phyloP scores from a whole-genome alignment of 2,888 invertebrate species.

The Lamellibrachia satsuma region DNA sequence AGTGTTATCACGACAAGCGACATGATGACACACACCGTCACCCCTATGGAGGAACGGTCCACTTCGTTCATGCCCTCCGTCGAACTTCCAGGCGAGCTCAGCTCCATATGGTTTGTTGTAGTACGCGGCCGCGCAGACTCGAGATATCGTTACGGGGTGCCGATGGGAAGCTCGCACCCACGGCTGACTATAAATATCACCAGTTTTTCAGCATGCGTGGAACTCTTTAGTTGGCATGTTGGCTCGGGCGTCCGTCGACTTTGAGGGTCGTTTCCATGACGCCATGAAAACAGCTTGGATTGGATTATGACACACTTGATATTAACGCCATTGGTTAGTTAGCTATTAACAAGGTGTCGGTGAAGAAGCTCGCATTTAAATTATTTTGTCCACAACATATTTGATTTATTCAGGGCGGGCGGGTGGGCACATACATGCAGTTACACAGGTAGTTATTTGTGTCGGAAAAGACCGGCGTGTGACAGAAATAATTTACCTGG shows the following conservation, averaged over 20 bases:
- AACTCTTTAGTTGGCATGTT: neutral
- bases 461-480: neutral
- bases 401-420: too few species aligned
- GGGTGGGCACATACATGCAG: too few species aligned
- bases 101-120: conserved; percentile 17
- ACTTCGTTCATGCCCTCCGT: neutral
- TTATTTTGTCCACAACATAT: too few species aligned
- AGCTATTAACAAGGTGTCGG: too few species aligned
- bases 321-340: too few species aligned
- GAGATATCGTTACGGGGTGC: neutral
- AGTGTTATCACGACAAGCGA: neutral
- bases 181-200: conserved; percentile 1
- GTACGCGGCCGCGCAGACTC: neutral
- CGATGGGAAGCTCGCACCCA: neutral
- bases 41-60: neutral
- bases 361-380: too few species aligned
- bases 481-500: neutral
- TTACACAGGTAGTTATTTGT: too few species aligned
- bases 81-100: neutral
- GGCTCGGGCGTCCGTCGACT: neutral
- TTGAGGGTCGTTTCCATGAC: neutral
- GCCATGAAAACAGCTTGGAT: neutral
- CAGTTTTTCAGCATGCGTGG: neutral
- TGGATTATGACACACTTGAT: neutral
- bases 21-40: neutral